Conservation (phyloP, 2,888 invertebrate genomes). For the Athrips mouffetella region DNA sequence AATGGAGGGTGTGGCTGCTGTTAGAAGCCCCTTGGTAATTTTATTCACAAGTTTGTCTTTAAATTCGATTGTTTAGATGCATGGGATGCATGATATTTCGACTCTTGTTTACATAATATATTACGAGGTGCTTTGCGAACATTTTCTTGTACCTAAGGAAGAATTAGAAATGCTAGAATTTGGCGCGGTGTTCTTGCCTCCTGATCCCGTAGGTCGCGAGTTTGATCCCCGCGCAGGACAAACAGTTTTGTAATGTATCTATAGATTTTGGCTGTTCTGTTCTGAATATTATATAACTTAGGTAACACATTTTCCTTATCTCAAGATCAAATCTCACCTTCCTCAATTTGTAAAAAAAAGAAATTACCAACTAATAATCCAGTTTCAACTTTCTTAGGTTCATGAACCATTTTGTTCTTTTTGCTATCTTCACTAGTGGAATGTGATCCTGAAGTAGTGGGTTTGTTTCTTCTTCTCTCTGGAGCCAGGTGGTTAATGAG, state of each 20-base stretch:
- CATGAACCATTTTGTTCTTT: conserved; percentile 62
- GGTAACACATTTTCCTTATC: no score
- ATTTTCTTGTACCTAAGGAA: background rate
- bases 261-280: no score
- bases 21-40: background rate
- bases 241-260: no score
- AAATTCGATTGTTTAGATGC: background rate
- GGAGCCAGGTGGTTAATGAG: conserved; percentile 76
- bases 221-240: no score
- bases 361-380: conserved; percentile 51
- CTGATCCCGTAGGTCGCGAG: no score
- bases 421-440: conserved; percentile 34
- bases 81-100: background rate
- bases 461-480: conserved; percentile 54
- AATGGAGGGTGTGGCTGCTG: background rate
- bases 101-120: conserved; percentile 7
- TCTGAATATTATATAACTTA: no score
- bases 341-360: no score
- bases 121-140: background rate
- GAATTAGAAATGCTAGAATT: no score
- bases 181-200: no score
- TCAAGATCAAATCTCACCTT: no score
- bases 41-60: background rate
- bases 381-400: conserved; percentile 68
- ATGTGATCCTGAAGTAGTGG: conserved; percentile 31